These are phyloP conservation scores for Agapostemon virescens DNA, from an alignment of 2,888 invertebrate species.

Conservation along the genomic window DNA sequence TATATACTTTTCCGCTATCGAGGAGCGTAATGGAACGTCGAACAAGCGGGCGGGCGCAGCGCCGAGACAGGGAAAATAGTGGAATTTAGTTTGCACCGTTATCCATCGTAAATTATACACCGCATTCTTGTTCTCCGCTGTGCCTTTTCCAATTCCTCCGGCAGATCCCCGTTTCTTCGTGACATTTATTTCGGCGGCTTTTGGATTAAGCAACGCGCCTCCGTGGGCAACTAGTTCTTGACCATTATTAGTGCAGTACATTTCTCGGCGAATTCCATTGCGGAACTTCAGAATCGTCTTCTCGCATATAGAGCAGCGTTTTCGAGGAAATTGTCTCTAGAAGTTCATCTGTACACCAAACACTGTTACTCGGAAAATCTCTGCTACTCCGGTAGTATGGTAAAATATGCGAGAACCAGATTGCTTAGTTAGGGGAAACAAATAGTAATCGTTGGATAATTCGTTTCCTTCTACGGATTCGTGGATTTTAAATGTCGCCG, in stretches of 20 bases:
- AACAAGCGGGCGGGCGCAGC: conserved; percentile 70
- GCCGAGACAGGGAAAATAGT: conserved; percentile 37
- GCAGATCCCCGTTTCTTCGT: conserved; percentile 24
- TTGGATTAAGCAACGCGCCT: conserved; percentile 65
- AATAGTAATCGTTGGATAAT: conserved; percentile 3
- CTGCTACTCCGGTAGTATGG: neutral
- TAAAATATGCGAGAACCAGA: neutral
- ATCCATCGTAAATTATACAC: conserved; percentile 73
- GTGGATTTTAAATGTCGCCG: neutral
- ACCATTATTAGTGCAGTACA: conserved; percentile 74
- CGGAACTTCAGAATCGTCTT: conserved; percentile 24
- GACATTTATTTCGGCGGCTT: conserved; percentile 42
- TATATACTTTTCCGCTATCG: conserved; percentile 63
- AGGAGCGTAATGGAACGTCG: conserved; percentile 70
- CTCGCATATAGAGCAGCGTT: neutral
- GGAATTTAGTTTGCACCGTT: conserved; percentile 72
- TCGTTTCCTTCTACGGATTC: neutral
- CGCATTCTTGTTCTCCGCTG: conserved; percentile 37
- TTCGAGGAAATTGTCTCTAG: conserved; percentile 10
- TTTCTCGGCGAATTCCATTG: conserved; percentile 73
- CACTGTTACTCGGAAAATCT: conserved; percentile 1
- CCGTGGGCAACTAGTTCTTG: conserved; percentile 52
- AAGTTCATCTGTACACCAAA: conserved; percentile 4
- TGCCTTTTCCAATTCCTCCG: conserved; percentile 14
- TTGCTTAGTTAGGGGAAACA: neutral